Evolutionary conservation across 2,797 vertebrate genomes (phyloP), one percentile per base, ranked within the genome.

Genomic region (Crocidura indochinensis): DNA sequence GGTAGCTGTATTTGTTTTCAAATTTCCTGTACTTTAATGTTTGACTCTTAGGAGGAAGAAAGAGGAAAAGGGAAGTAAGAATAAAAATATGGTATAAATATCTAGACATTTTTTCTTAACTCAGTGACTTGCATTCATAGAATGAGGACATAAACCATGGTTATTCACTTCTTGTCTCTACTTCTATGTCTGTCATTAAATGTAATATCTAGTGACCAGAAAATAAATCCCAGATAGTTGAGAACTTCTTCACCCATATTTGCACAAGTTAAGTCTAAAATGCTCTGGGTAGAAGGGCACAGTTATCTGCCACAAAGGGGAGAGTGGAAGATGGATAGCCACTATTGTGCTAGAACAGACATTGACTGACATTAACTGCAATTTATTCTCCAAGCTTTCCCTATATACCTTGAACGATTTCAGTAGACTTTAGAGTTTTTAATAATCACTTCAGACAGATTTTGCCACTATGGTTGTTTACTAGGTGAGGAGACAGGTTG

Each of bases 301-400:
- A 47, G 62, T 72, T 79, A n/a, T 7, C 51, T 71, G 46, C 31
- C 64, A 22, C 14, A 67, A 31, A 46, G 10, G 24, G 62, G 7
- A n/a, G 29, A 12, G 9, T n/a, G 26, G 27, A 22, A 51, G 53
- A 12, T 47, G 26, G 15, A 74, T 51, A 71, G 62, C 14, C 53
- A 71, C 46, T 75, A 6, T 20, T 65, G 17, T 84, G 26, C 38
- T 84, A 73, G 90, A 20, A 64, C 20, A 74, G 74, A 86, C 65
- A 51, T 38, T 72, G 26, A 75, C 14, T 80, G 74, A 86, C 65
- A 49, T 49, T 72, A 84, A 26, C 26, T 53, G 12, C 64, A 79
- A 7, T 80, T 84, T 84, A 56, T 80, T 31, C 31, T 75, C 6
- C 53, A 75, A 71, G n/a, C 10, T 27, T 84, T 47, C 19, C 26